Evolutionary conservation across 2,888 invertebrate species (phyloP).

Genomic region (Cyclophora albipunctata): DNA sequence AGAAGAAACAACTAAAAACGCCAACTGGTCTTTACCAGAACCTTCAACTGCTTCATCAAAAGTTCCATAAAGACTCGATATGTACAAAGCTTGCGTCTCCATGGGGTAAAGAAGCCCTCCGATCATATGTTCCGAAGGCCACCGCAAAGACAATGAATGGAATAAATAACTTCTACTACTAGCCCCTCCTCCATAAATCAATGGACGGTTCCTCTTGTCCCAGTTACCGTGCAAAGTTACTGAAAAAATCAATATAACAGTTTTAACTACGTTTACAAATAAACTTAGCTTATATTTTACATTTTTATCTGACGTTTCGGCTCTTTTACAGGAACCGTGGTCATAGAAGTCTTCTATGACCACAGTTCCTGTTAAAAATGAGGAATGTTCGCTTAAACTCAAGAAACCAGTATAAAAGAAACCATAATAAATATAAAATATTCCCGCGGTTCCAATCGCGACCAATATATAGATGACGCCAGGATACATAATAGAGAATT

Average conservation of each 20-base stretch:
- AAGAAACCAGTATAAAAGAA: too few species aligned
- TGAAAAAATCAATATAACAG: conserved; percentile 20
- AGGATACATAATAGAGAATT: too few species aligned
- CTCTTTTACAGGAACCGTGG: too few species aligned
- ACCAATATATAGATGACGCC: too few species aligned
- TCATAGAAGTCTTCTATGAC: too few species aligned
- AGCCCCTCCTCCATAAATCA: conserved; percentile 49
- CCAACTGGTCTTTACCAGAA: conserved; percentile 37
- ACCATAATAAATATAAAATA: too few species aligned
- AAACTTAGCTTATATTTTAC: too few species aligned
- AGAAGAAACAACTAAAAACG: conserved; percentile 45
- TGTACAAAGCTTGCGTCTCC: conserved; percentile 45
- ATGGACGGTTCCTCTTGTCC: conserved; percentile 30
- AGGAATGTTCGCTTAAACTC: too few species aligned
- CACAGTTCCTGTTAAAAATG: too few species aligned
- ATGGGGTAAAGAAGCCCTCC: conserved; percentile 42
- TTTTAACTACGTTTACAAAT: too few species aligned
- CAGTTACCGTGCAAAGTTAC: conserved; percentile 43
- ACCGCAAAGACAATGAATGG: conserved; percentile 43
- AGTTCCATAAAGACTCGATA: conserved; percentile 45
- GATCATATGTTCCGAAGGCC: conserved; percentile 54
- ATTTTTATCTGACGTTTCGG: too few species aligned
- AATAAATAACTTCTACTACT: conserved; percentile 53
- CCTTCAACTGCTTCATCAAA: conserved; percentile 34
- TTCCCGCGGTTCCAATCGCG: too few species aligned